A percentile compares a stretch with the other conserved stretches of the same genome.
These are phyloP conservation scores for Catagonus wagneri DNA, from an alignment of 2,113 vertebrate species.

Conservation along the genomic window DNA sequence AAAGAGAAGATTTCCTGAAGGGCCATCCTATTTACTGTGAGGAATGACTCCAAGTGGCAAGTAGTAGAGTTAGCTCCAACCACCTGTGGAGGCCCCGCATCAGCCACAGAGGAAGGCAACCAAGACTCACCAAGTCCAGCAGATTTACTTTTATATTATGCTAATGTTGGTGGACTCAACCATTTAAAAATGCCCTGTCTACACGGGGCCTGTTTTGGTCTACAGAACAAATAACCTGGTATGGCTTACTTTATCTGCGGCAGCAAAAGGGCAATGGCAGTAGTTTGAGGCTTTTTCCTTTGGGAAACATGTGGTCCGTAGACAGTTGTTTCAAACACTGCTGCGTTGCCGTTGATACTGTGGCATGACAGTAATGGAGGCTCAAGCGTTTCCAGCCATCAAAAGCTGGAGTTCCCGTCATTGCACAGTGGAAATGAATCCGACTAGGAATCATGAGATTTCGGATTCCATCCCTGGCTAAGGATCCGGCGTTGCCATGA, in stretches of 20 bases:
- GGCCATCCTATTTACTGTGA: slow-evolving; percentile 29
- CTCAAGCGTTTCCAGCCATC: not conserved
- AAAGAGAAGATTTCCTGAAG: slow-evolving; percentile 67
- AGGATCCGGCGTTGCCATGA: too few species aligned
- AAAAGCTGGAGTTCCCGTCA: too few species aligned
- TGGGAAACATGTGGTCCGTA: not conserved
- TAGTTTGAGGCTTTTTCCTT: slow-evolving; percentile 17
- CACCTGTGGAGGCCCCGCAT: slow-evolving; percentile 15
- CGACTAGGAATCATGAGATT: too few species aligned
- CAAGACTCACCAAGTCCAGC: not conserved
- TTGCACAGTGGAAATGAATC: too few species aligned
- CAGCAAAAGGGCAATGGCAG: slow-evolving; percentile 33
- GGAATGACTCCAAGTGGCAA: slow-evolving; percentile 33
- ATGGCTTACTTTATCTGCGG: slow-evolving; percentile 9
- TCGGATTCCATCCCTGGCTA: too few species aligned
- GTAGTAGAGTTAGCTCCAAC: not conserved
- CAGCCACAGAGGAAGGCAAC: not conserved
- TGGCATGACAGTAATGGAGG: not conserved
- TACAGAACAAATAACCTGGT: not conserved
- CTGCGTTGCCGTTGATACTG: not conserved
- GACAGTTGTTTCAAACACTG: not conserved
- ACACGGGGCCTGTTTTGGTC: not conserved
- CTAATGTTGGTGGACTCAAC: not conserved
- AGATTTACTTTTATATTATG: not conserved
- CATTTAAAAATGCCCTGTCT: not conserved